Base-by-base conservation (phyloP, 2,888 invertebrate genomes). In the Mimachlamys varia region DNA sequence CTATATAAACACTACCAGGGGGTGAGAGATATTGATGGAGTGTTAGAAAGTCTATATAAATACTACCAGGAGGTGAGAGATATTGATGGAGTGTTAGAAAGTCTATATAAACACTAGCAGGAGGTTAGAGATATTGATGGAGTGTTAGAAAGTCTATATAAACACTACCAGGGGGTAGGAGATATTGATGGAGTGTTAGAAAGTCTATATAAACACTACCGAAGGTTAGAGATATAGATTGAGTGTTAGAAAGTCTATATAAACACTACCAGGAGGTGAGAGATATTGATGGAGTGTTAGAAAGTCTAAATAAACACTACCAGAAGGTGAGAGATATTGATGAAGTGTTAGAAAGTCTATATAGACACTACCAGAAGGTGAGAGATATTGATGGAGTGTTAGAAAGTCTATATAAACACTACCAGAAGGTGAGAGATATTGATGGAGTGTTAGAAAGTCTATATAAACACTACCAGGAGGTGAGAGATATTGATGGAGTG, bases 51-150 rank as follows among this genome's bases (percentile, higher is more conserved):
- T 53, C 12, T 53, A 53, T 44, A 44, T 44, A 44, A 7, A 44
- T n/a, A n/a, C n/a, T n/a, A n/a, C n/a, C 89, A 87, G 92, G 91
- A 90, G 92, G 94, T 94, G 7, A 44, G 92, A 87, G 89, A 87
- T 33, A 19, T 50, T 44, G 10, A 58, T 58, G 58, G n/a, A 19
- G n/a, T 58, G 58, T 13, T 19, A 2, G 12, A 53, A 1, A 53
- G 5, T 53, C 12, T 53, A 53, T 44, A 44, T 44, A 44, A 7
- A 44, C n/a, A n/a, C n/a, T n/a, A 88, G 88, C 89, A 87, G 92
- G 91, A 90, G 92, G 94, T 94, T 5, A 44, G 92, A 87, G 89
- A 87, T 33, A 19, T 50, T 44, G 10, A 58, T 58, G 58, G n/a
- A 19, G n/a, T 58, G 58, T 13, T 19, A 2, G 12, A 53, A 1